Percentiles rank a stretch among this genome's conserved stretches.
Evolutionary conservation across 1,140 invertebrate species (phyloP).

Genomic region (Drosophila chauvacae): DNA sequence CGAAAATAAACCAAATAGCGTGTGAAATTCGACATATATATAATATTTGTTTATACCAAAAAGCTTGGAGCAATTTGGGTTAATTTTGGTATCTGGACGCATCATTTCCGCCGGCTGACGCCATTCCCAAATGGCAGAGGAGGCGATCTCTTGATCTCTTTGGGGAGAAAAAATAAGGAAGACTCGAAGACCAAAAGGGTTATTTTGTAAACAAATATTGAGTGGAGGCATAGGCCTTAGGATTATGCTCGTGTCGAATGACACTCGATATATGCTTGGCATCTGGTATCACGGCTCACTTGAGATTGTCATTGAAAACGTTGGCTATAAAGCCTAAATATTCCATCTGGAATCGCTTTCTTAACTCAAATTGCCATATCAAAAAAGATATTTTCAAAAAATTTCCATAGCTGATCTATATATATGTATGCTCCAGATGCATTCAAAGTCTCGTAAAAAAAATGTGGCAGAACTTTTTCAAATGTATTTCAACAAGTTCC

Average conservation of each 20-base stretch:
- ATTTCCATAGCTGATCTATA: slow-evolving; percentile 3
- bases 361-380: background rate
- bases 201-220: slow-evolving; percentile 38
- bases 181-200: slow-evolving; percentile 10
- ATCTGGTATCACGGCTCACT: slow-evolving; percentile 29
- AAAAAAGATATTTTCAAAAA: slow-evolving; percentile 1
- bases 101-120: slow-evolving; percentile 78
- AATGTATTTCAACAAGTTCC: slow-evolving; percentile 9
- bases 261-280: slow-evolving; percentile 37
- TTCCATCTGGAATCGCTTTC: slow-evolving; percentile 15
- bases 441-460: slow-evolving; percentile 43
- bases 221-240: slow-evolving; percentile 23
- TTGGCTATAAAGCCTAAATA: slow-evolving; percentile 6
- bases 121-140: slow-evolving; percentile 54
- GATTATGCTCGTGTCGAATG: slow-evolving; percentile 53
- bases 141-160: slow-evolving; percentile 16
- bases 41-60: slow-evolving; percentile 61
- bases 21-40: slow-evolving; percentile 61
- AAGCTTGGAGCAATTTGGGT: slow-evolving; percentile 58
- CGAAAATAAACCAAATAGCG: slow-evolving; percentile 68
- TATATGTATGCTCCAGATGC: background rate
- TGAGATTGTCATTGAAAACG: slow-evolving; percentile 18
- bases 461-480: slow-evolving; percentile 19
- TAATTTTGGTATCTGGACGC: slow-evolving; percentile 58
- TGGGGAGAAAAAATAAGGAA: slow-evolving; percentile 8